Evolutionary conservation across 1,140 invertebrate genomes (phyloP), one percentile per base, ranked within the genome.

Genomic region (Globodera rostochiensis): DNA sequence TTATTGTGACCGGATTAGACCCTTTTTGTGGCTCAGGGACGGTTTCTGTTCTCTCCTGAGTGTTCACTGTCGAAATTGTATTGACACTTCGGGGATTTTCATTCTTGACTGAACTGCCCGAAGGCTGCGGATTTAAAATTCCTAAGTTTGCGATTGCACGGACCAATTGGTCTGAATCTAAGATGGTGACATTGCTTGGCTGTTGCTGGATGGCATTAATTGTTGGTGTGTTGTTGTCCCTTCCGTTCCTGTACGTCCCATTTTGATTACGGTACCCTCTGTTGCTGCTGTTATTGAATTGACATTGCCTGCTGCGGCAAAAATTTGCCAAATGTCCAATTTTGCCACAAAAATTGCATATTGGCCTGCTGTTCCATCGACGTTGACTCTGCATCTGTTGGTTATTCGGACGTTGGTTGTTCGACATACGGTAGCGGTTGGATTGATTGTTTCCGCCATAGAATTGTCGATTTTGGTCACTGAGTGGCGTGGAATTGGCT

Each of bases 91-190:
- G 11, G 5, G 70, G 9, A 13, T 46, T 4, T 0, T 73, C 70
- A 19, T n/a, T 73, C 19, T 73, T 60, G 70, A 73, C 49, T 73
- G 49, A 13, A 13, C 19, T 60, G 57, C 57, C 57, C 57, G 15
- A 60, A 19, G 45, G 45, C 70, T 73, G 70, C 5, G 11, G 8
- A n/a, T 73, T 6, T 3, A 73, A 9, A 11, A 73, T 15, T 3
- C 70, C 49, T 15, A 73, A 73, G 19, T 73, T 73, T 15, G 70
- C 70, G 19, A 73, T 73, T 6, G 70, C 70, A 11, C 70, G 45
- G 19, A 73, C 19, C 19, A 73, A 19, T 19, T 73, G 45, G 1
- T 73, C 49, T 19, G 70, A 46, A 73, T 73, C 70, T 4, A 73
- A 15, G 11, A 73, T 13, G 5, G 70, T 19, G 5, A 50, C 9